Conservation (phyloP, 1,140 invertebrate genomes). For the Phymastichus coffea region DNA sequence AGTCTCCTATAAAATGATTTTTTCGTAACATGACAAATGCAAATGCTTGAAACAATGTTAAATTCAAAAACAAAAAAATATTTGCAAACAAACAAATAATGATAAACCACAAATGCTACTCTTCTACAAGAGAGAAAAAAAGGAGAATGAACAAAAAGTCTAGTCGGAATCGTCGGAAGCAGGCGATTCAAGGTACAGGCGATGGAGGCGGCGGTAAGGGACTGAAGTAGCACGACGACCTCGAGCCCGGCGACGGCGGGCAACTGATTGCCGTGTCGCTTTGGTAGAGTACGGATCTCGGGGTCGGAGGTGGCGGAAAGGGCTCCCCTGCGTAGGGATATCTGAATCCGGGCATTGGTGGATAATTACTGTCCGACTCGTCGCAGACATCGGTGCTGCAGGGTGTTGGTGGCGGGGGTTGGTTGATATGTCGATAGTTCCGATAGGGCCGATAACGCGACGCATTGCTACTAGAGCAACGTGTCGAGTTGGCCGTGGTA, state of each 20-base stretch:
- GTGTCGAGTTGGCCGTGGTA: conserved; percentile 65
- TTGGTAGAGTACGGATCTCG: conserved; percentile 74
- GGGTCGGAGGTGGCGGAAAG: conserved; percentile 82
- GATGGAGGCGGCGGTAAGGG: conserved; percentile 72
- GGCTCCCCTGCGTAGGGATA: conserved; percentile 69
- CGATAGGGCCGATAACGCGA: conserved; percentile 68
- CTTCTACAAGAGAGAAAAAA: background rate
- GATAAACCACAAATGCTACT: background rate
- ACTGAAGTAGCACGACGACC: conserved; percentile 73
- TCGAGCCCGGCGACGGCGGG: conserved; percentile 77
- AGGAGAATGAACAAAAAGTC: background rate
- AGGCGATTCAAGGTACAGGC: conserved; percentile 58
- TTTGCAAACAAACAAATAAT: too few species aligned
- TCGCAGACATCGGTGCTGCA: conserved; percentile 93
- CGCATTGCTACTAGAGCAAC: conserved; percentile 59
- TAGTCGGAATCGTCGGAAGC: conserved; percentile 2
- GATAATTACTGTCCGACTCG: conserved; percentile 77
- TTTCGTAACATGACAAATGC: background rate
- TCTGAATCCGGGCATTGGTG: conserved; percentile 41
- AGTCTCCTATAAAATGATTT: background rate
- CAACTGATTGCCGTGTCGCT: conserved; percentile 66
- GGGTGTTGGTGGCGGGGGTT: conserved; percentile 89
- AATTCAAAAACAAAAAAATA: background rate
- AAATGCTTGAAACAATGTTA: background rate
- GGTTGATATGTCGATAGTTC: conserved; percentile 76